These are phyloP conservation scores for Macroteleia sp. DNA, from an alignment of 2,888 invertebrate species.

Conservation along the genomic window DNA sequence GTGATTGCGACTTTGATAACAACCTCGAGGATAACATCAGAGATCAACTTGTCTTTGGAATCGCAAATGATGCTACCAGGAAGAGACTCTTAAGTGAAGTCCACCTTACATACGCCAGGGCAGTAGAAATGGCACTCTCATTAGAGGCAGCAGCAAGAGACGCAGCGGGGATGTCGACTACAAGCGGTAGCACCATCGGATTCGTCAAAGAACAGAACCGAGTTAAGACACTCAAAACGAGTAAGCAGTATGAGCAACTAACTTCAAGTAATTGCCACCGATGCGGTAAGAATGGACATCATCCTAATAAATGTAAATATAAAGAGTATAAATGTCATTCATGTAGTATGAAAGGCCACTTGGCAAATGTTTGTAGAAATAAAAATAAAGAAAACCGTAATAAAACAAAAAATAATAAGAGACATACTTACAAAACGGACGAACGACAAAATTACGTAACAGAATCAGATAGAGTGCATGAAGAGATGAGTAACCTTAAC, in stretches of 20 bases:
- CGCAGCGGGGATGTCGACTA: conserved; percentile 27
- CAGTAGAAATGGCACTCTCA: not conserved
- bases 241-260: too few species aligned
- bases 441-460: conserved; percentile 1
- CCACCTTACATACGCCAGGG: not conserved
- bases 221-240: too few species aligned
- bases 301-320: not conserved
- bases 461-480: not conserved
- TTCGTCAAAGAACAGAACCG: too few species aligned
- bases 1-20: conserved; percentile 49
- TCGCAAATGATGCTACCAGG: not conserved
- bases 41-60: conserved; percentile 1
- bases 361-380: not conserved
- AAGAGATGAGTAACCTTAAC: too few species aligned
- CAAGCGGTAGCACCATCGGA: too few species aligned
- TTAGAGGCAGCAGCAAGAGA: conserved; percentile 13
- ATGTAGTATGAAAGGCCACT: not conserved
- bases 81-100: not conserved
- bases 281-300: not conserved
- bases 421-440: not conserved
- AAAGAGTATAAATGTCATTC: not conserved
- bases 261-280: too few species aligned
- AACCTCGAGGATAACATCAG: conserved; percentile 11
- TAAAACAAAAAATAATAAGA: too few species aligned
- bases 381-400: too few species aligned